Base-by-base conservation (phyloP, 64 coral and sea anemone species). In the Porites lutea region DNA sequence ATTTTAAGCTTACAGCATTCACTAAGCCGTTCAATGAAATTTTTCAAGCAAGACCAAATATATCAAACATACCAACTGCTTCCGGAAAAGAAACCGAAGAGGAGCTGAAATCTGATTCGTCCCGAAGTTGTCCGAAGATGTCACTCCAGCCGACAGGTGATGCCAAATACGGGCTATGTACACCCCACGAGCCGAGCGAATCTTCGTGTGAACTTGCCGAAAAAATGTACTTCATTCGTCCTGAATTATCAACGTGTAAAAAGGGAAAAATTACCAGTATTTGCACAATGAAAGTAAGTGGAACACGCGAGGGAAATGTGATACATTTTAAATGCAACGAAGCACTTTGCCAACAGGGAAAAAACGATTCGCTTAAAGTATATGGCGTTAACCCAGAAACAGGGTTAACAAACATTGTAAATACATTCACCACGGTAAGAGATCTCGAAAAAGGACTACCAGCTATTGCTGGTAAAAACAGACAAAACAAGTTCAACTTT, bases 401-500 rank as follows among this genome's bases (percentile, higher is more conserved):
- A 16, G 89, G 89, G 11, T 8, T 13, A 51, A 49, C 78, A 12
- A 52, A 54, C 23, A 72, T 82, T 51, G 88, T 75, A 11, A 88
- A 60, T 45, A 54, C 64, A 86, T 90, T 90, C 58, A 8, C 63
- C 15, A 86, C 68, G 3, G 58, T 48, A 19, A n/a, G 22, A 21
- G 52, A 50, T 37, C 73, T 95, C 3, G 87, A 95, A 69, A 67
- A n/a, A 86, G 87, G 48, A 63, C 68, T 95, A 8, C 20, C 67
- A 13, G 50, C 2, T 7, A 70, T 86, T 9, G 74, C 89, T 4
- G 66, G 49, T 20, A 61, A 65, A 86, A 86, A 66, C 77, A 95
- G 58, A 69, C 55, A 64, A 53, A 62, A 85, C 0, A 95, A 78
- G 55, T 95, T 95, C 14, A 82, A 90, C 73, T 95, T 95, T 78